Evolutionary conservation across 2,888 invertebrate species (phyloP), one percentile per base, ranked within the genome.

Genomic region (Myopa tessellatipennis): DNA sequence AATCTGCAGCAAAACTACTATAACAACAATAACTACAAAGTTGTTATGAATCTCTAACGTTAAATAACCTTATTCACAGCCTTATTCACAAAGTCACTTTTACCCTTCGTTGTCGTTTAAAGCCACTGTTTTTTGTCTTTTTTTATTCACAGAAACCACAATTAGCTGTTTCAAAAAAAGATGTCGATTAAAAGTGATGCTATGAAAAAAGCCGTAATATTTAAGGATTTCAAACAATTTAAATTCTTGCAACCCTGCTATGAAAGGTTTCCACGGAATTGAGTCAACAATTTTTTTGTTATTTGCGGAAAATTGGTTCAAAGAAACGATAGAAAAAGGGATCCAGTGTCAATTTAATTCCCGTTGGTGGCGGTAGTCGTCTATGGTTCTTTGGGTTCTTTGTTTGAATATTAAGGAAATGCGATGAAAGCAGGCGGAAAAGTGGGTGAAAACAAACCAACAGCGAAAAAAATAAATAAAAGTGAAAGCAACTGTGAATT

Each of bases 301-400:
- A 55, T 60, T 70, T 34, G 77, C 78, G 77, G 78, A 78, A 76
- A 76, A 73, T 77, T 26, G 65, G 73, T 76, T 10, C 74, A 78
- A 81, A 76, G 68, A 7, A 55, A 68, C 16, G 72, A 77, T 74
- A 74, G 72, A 65, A 76, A 40, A 63, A 73, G 65, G 61, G 75
- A 78, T 80, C 79, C 81, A 83, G 82, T 83, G 81, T 75, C 74
- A 63, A 58, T 76, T 58, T 50, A 78, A 79, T 81, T 80, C 77
- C 76, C 81, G 77, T 78, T 80, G 82, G 34, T 82, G 75, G 74
- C 70, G 76, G 82, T 80, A 71, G 79, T 78, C 1, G 26, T 61
- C 4, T 14, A n/a, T 61, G 10, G 61, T 61, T 18, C n/a, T 61
- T n/a, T 5, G 10, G 16, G 16, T 40, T 77, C 68, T 67, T 50